phyloP scores from a whole-genome alignment of 2,888 invertebrate genomes.

The Oeneis ivallda region DNA sequence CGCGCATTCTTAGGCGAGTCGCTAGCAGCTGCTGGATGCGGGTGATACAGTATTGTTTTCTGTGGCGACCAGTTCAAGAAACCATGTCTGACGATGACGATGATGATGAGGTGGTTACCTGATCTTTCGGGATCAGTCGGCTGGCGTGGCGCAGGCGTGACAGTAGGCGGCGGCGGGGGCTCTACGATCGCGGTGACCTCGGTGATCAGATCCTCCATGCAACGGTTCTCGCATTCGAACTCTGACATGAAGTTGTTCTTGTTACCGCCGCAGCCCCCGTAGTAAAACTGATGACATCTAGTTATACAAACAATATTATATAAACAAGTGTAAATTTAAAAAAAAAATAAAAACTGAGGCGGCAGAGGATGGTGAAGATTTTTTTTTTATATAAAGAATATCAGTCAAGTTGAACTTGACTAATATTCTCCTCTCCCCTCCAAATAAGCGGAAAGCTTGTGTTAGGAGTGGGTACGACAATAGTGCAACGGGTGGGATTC shows the following conservation, averaged over 20 bases:
- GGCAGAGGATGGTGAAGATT: too few relatives aligned
- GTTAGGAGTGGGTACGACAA: too few relatives aligned
- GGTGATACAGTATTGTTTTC: too few relatives aligned
- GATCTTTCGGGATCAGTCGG: slow-evolving; percentile 2
- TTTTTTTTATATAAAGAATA: too few relatives aligned
- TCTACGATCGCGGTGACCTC: slow-evolving; percentile 51
- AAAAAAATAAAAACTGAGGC: background rate
- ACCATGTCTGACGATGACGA: too few relatives aligned
- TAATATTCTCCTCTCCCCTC: too few relatives aligned
- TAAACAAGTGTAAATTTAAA: background rate
- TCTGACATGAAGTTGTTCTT: slow-evolving; percentile 89
- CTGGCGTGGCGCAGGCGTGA: slow-evolving; percentile 32
- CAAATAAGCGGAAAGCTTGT: too few relatives aligned
- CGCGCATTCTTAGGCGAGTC: too few relatives aligned
- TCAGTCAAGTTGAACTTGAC: too few relatives aligned
- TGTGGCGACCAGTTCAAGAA: too few relatives aligned
- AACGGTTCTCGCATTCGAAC: slow-evolving; percentile 84
- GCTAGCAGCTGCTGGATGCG: too few relatives aligned
- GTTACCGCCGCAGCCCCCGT: slow-evolving; percentile 95
- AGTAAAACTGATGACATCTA: slow-evolving; percentile 90
- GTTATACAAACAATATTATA: background rate
- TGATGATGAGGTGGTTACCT: background rate
- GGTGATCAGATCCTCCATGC: slow-evolving; percentile 71
- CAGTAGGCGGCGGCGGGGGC: slow-evolving; percentile 15
- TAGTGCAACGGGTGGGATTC: too few relatives aligned